Evolutionary conservation across 2,888 invertebrate species (phyloP).

Genomic region (Brenthis hecate): DNA sequence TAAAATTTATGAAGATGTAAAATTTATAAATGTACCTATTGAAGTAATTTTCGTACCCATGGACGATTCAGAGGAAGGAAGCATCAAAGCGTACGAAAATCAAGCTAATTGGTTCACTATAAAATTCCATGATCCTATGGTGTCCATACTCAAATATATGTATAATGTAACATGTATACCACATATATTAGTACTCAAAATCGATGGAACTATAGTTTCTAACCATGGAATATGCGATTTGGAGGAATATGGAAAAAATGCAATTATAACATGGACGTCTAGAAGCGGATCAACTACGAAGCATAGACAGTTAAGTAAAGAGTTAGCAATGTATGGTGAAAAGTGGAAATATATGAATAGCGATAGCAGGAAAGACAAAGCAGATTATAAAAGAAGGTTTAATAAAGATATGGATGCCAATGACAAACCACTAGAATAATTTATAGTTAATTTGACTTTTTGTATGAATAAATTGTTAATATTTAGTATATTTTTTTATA

Average conservation of each 20-base stretch:
- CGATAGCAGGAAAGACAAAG: slow-evolving; percentile 34
- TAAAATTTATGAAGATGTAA: slow-evolving; percentile 63
- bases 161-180: slow-evolving; percentile 63
- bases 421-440: too few relatives aligned
- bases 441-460: too few relatives aligned
- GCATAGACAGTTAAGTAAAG: slow-evolving; percentile 53
- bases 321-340: slow-evolving; percentile 56
- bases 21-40: slow-evolving; percentile 60
- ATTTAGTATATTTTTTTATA: too few relatives aligned
- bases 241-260: slow-evolving; percentile 65
- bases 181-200: slow-evolving; percentile 55
- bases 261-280: slow-evolving; percentile 65
- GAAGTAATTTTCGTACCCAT: slow-evolving; percentile 70
- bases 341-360: slow-evolving; percentile 54
- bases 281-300: slow-evolving; percentile 45
- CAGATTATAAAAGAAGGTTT: slow-evolving; percentile 51
- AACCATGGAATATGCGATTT: slow-evolving; percentile 61
- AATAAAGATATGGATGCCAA: slow-evolving; percentile 20
- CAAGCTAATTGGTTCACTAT: slow-evolving; percentile 77
- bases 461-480: too few relatives aligned
- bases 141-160: slow-evolving; percentile 54
- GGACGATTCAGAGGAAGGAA: slow-evolving; percentile 57
- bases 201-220: slow-evolving; percentile 60
- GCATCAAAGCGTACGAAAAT: slow-evolving; percentile 48
- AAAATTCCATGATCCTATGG: slow-evolving; percentile 55